Percentiles rank a stretch among this genome's conserved stretches.
These are phyloP conservation scores for Drosophila takahashii DNA, from an alignment of 1,140 invertebrate genomes.

Conservation along the genomic window DNA sequence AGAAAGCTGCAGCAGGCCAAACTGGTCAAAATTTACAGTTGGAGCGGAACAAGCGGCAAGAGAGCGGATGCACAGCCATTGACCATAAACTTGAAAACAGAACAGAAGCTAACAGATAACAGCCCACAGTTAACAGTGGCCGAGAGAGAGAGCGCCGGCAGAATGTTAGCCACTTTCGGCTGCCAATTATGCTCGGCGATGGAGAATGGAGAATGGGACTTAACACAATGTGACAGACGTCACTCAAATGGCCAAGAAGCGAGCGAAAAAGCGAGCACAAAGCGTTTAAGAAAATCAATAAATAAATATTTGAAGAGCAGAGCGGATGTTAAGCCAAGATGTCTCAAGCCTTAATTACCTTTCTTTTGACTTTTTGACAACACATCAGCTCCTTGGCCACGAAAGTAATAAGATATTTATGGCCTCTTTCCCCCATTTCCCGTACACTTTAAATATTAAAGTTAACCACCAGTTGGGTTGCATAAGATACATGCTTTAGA, in stretches of 20 bases:
- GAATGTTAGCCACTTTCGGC: constrained; percentile 15
- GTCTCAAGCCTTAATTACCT: constrained; percentile 48
- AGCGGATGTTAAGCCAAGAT: constrained; percentile 41
- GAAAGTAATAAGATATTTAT: constrained; percentile 65
- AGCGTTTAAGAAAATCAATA: constrained; percentile 76
- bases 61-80: constrained; percentile 24
- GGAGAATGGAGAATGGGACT: constrained; percentile 19
- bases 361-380: constrained; percentile 26
- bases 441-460: constrained; percentile 56
- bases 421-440: not conserved
- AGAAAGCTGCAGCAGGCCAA: constrained; percentile 6
- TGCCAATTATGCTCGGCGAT: constrained; percentile 39
- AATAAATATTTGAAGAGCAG: constrained; percentile 59
- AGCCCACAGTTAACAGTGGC: constrained; percentile 9
- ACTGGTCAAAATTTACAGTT: constrained; percentile 31
- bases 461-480: constrained; percentile 47
- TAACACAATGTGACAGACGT: constrained; percentile 68
- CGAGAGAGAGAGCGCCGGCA: constrained; percentile 26
- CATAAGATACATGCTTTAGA: constrained; percentile 34
- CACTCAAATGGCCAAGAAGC: constrained; percentile 62
- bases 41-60: constrained; percentile 21
- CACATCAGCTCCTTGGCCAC: constrained; percentile 9
- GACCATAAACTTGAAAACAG: constrained; percentile 51
- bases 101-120: constrained; percentile 1
- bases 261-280: constrained; percentile 47